Evolutionary conservation across 2,888 invertebrate genomes (phyloP), one percentile per base, ranked within the genome.

Genomic region (Lasius fuliginosus): DNA sequence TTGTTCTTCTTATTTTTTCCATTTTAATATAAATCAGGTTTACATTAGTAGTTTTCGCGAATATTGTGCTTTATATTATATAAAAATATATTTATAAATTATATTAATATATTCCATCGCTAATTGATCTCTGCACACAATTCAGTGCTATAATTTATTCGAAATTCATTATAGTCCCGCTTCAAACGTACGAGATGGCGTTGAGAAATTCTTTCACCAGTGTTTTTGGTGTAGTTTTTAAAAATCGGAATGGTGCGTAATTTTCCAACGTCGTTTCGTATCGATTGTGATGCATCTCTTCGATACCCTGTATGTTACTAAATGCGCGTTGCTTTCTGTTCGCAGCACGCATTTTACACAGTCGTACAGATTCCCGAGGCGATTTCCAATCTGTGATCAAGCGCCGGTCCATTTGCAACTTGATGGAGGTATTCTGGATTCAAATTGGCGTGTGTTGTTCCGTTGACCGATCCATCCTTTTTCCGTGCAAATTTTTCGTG

Each of bases 371-470:
- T 82, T 88, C 85, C 86, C 87, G 84, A 77, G 84, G 87, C 90
- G 85, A 89, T 91, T 90, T 90, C 90, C 91, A 90, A 90, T 90
- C 88, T 90, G 84, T 88, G 91, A 91, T 90, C 90, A 90, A 90
- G 86, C 88, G 87, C 67, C 82, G 86, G 67, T 82, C 88, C 85
- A 90, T 90, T 90, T 91, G 90, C 90, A 90, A 90, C 90, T 90
- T 90, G 87, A 90, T 89, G 88, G 89, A 87, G 89, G 83, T 84
- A 88, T 88, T 87, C 86, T 85, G 85, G 86, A 89, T 87, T 86
- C 65, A 87, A 85, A 89, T 86, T 87, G 87, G 60, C 82, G 79
- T 77, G 79, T 77, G 82, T 82, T 86, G 71, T 81, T 79, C 33
- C 84, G 69, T 79, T 40, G 62, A 36, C n/a, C 75, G 62, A 83